A percentile compares a stretch with the other conserved stretches of the same genome.
These are phyloP conservation scores for Pentalonia nigronervosa DNA, from an alignment of 1,140 invertebrate genomes.

Conservation along the genomic window DNA sequence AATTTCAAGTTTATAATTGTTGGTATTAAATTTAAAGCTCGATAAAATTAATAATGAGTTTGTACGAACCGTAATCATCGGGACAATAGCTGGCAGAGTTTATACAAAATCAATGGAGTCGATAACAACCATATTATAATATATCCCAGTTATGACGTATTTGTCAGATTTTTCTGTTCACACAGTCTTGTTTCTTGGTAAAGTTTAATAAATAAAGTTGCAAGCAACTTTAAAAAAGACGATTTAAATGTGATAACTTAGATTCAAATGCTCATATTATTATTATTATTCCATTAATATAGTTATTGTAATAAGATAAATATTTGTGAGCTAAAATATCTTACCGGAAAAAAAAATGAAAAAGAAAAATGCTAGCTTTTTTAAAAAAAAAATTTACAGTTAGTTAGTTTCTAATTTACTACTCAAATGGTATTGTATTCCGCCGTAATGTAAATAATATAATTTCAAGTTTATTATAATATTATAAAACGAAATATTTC, in stretches of 20 bases:
- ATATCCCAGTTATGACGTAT: too few species aligned
- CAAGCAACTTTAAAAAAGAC: not conserved
- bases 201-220: not conserved
- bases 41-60: too few species aligned
- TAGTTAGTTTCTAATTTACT: not conserved
- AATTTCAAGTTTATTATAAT: slow-evolving; percentile 3
- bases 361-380: not conserved
- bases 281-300: not conserved
- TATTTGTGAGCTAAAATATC: not conserved
- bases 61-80: too few species aligned
- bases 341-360: not conserved
- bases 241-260: not conserved
- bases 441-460: not conserved
- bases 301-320: not conserved
- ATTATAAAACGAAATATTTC: not conserved
- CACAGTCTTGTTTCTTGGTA: too few species aligned
- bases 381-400: not conserved
- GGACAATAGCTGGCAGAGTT: not conserved
- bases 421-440: not conserved
- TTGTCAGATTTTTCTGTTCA: too few species aligned
- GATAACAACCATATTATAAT: too few species aligned
- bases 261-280: not conserved
- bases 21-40: too few species aligned
- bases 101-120: not conserved
- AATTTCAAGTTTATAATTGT: too few species aligned